A percentile compares a stretch with the other conserved stretches of the same genome.
phyloP scores from a whole-genome alignment of 1,140 invertebrate species.

The Lepidurus couesii region DNA sequence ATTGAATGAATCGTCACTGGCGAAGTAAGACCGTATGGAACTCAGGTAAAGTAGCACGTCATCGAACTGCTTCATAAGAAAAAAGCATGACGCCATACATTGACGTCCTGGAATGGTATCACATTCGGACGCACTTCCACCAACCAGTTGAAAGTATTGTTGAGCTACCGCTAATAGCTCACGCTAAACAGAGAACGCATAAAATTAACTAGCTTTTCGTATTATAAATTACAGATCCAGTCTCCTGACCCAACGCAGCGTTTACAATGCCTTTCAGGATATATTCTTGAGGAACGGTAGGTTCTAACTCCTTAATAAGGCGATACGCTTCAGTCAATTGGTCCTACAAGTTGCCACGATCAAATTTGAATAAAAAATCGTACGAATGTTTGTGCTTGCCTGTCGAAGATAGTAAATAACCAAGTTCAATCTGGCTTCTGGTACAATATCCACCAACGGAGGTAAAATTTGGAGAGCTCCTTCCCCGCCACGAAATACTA shows the following conservation, averaged over 20 bases:
- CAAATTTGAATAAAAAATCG: slow-evolving; percentile 1
- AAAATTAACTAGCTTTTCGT: not conserved
- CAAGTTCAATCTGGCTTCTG: slow-evolving; percentile 92
- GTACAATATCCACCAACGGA: slow-evolving; percentile 85
- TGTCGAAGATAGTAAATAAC: slow-evolving; percentile 91
- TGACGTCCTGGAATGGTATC: slow-evolving; percentile 55
- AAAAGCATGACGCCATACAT: slow-evolving; percentile 39
- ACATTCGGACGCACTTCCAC: slow-evolving; percentile 90
- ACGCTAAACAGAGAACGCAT: slow-evolving; percentile 54
- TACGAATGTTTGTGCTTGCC: slow-evolving; percentile 44
- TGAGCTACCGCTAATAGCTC: slow-evolving; percentile 92
- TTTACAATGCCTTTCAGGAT: slow-evolving; percentile 95
- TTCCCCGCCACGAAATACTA: slow-evolving; percentile 92
- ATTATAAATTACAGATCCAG: slow-evolving; percentile 62
- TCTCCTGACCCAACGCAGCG: slow-evolving; percentile 85
- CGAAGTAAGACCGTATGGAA: slow-evolving; percentile 94
- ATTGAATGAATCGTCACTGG: slow-evolving; percentile 94
- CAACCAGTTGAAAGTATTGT: slow-evolving; percentile 93
- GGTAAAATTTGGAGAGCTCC: slow-evolving; percentile 87
- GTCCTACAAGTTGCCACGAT: slow-evolving; percentile 47
- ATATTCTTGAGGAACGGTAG: slow-evolving; percentile 90
- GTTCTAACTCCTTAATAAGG: slow-evolving; percentile 86
- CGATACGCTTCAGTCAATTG: slow-evolving; percentile 84
- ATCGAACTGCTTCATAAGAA: slow-evolving; percentile 31
- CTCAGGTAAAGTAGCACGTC: slow-evolving; percentile 91